Percentiles rank a stretch among this genome's conserved stretches.
phyloP scores from a whole-genome alignment of 1,140 invertebrate species.

The Drosophila lacertosa region DNA sequence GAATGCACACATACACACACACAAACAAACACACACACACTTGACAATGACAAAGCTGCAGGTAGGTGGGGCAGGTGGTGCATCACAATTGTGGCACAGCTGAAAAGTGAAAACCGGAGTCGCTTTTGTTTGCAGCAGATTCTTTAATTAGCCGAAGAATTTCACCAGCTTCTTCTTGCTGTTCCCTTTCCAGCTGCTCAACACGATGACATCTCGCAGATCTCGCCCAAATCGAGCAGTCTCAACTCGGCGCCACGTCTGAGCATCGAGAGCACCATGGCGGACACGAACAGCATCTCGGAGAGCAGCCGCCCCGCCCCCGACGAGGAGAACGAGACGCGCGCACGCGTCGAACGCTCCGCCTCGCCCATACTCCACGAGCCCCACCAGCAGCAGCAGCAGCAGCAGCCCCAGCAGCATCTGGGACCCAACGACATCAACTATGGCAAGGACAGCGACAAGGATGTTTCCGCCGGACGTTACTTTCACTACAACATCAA shows the following conservation, averaged over 20 bases:
- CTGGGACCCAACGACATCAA: slow-evolving; percentile 68
- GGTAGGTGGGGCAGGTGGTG: slow-evolving; percentile 11
- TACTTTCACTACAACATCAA: slow-evolving; percentile 83
- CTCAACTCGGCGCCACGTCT: slow-evolving; percentile 20
- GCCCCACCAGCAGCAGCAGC: slow-evolving; percentile 38
- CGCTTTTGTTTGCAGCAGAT: slow-evolving; percentile 37
- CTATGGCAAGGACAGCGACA: slow-evolving; percentile 53
- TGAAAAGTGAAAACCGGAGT: slow-evolving; percentile 68
- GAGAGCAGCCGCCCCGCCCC: slow-evolving; percentile 13
- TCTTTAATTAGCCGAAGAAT: slow-evolving; percentile 61
- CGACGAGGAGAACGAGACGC: slow-evolving; percentile 66
- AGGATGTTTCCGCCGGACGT: slow-evolving; percentile 67
- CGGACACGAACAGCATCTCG: slow-evolving; percentile 43
- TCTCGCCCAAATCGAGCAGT: slow-evolving; percentile 80
- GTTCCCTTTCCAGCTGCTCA: slow-evolving; percentile 53
- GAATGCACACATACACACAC: slow-evolving; percentile 18
- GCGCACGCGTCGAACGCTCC: slow-evolving; percentile 69
- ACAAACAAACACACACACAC: too few species aligned
- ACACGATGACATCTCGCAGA: slow-evolving; percentile 76
- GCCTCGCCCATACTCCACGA: slow-evolving; percentile 77
- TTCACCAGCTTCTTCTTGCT: slow-evolving; percentile 9
- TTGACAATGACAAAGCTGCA: slow-evolving; percentile 64
- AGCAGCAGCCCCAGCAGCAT: slow-evolving; percentile 35
- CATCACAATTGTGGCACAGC: slow-evolving; percentile 6
- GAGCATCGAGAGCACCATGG: slow-evolving; percentile 70